A percentile compares a stretch with the other conserved stretches of the same genome.
Evolutionary conservation across 1,140 invertebrate genomes (phyloP).

Genomic region (Eulimnadia texana): DNA sequence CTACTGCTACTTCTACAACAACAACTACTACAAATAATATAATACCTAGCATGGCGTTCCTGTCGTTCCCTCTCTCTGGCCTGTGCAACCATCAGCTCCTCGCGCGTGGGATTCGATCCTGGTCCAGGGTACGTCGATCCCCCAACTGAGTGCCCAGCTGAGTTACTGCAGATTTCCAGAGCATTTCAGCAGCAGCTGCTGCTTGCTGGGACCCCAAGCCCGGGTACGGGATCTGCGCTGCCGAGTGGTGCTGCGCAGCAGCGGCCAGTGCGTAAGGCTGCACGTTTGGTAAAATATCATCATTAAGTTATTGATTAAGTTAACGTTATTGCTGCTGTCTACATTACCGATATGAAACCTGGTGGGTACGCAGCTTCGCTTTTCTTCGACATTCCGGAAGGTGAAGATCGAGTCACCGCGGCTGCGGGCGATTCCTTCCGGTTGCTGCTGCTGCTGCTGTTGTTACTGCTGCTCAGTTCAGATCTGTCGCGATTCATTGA

Average conservation of each 20-base stretch:
- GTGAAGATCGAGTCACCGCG: neutral
- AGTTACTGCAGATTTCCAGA: constrained; percentile 2
- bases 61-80: neutral
- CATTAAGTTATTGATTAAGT: neutral
- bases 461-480: constrained; percentile 1
- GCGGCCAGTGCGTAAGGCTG: neutral
- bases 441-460: constrained; percentile 1
- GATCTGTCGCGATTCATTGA: neutral
- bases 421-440: no score
- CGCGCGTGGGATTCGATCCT: neutral
- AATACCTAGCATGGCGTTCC: neutral
- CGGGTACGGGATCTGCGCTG: neutral
- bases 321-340: neutral
- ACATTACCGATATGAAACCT: neutral
- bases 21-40: neutral
- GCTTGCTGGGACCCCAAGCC: neutral
- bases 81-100: neutral
- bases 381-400: no score
- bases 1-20: no score
- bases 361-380: no score
- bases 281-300: neutral
- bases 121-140: neutral
- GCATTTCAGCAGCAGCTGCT: constrained; percentile 4
- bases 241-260: neutral
- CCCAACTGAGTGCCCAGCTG: neutral